These are phyloP conservation scores for Aegithalos caudatus DNA, from an alignment of 2,113 vertebrate species.

Conservation along the genomic window DNA sequence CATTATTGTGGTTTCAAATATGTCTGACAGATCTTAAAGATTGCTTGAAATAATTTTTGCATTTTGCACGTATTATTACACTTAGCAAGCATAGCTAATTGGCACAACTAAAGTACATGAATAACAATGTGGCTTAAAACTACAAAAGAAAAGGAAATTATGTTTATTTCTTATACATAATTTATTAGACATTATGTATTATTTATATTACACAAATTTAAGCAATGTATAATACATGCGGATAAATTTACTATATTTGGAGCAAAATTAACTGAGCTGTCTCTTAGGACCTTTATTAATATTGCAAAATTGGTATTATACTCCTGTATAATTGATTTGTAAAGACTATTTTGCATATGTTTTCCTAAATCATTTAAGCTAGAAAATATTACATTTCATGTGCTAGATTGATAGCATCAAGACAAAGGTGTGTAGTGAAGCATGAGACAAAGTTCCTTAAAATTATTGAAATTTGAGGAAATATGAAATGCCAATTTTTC, in stretches of 20 bases:
- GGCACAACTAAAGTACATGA: conserved; percentile 35
- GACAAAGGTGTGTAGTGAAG: background rate
- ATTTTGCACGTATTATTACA: conserved; percentile 22
- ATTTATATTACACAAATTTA: conserved; percentile 77
- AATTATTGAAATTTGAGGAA: background rate
- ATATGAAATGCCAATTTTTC: background rate
- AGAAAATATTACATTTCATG: background rate
- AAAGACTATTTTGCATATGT: conserved; percentile 56
- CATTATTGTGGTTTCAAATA: background rate
- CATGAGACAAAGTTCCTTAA: background rate
- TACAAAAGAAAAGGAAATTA: conserved; percentile 61
- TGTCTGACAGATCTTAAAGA: background rate
- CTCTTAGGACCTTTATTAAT: conserved; percentile 72
- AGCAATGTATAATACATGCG: conserved; percentile 75
- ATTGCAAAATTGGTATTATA: conserved; percentile 70
- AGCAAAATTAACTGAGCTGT: conserved; percentile 70
- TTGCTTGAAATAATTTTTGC: conserved; percentile 1
- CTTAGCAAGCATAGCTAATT: conserved; percentile 38
- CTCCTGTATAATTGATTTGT: conserved; percentile 73
- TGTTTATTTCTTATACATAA: conserved; percentile 72
- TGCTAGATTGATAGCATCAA: background rate
- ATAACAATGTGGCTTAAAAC: conserved; percentile 48
- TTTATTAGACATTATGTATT: conserved; percentile 67
- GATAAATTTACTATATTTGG: conserved; percentile 73
- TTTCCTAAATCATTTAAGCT: conserved; percentile 53